Evolutionary conservation across 2,888 invertebrate genomes (phyloP).

Genomic region (Cabera pusaria): DNA sequence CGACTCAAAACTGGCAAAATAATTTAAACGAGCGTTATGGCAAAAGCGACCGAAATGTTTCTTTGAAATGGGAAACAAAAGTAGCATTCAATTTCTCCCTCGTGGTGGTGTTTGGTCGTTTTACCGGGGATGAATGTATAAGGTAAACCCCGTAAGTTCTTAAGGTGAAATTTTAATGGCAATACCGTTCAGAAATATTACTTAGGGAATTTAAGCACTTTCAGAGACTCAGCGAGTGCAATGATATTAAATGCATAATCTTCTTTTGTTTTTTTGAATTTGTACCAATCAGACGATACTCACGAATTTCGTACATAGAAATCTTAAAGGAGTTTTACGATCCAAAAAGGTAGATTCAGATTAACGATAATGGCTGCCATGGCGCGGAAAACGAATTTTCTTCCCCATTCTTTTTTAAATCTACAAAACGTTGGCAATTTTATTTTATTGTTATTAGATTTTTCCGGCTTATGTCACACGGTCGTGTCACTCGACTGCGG

Average conservation of each 20-base stretch:
- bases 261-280: conserved; percentile 28
- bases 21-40: conserved; percentile 72
- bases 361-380: conserved; percentile 78
- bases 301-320: no score
- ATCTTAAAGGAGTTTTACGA: conserved; percentile 57
- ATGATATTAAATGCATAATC: conserved; percentile 42
- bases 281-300: no score
- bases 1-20: conserved; percentile 80
- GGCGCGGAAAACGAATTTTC: conserved; percentile 77
- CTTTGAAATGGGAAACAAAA: conserved; percentile 74
- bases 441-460: conserved; percentile 84
- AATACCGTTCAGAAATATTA: conserved; percentile 74
- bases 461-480: conserved; percentile 82
- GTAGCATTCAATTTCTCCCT: conserved; percentile 66
- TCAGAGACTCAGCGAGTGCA: conserved; percentile 40
- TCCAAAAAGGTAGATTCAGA: conserved; percentile 71
- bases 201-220: conserved; percentile 69
- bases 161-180: conserved; percentile 79
- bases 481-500: conserved; percentile 69
- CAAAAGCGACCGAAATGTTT: conserved; percentile 66
- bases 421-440: conserved; percentile 81
- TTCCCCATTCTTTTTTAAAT: conserved; percentile 77
- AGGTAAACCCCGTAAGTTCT: conserved; percentile 55
- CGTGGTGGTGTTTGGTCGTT: conserved; percentile 60
- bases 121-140: conserved; percentile 51